Percentiles rank a stretch among this genome's conserved stretches.
These are phyloP conservation scores for Hoplodrina blanda DNA, from an alignment of 2,888 invertebrate species.

Conservation along the genomic window DNA sequence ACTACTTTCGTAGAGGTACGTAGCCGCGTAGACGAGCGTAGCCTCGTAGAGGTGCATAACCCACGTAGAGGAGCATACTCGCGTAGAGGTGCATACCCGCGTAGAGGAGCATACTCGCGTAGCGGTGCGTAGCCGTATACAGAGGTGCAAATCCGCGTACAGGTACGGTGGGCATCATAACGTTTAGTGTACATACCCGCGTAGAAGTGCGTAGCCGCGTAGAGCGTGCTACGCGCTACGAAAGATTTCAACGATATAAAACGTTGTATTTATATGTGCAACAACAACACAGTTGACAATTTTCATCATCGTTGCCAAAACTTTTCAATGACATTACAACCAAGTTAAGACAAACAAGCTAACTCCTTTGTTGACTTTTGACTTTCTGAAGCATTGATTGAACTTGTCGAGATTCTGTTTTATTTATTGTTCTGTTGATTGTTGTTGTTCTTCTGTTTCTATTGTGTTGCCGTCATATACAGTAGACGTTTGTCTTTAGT, in stretches of 20 bases:
- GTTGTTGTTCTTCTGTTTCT: constrained; percentile 38
- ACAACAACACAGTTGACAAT: neutral
- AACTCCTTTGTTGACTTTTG: constrained; percentile 45
- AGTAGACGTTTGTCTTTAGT: constrained; percentile 16
- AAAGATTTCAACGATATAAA: constrained; percentile 16
- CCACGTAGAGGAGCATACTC: constrained; percentile 14
- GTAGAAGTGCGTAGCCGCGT: constrained; percentile 50
- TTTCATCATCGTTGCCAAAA: constrained; percentile 23
- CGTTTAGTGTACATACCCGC: neutral
- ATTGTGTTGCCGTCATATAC: constrained; percentile 12
- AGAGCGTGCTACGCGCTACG: constrained; percentile 21
- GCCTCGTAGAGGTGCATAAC: constrained; percentile 42
- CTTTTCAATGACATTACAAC: constrained; percentile 41
- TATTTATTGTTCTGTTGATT: constrained; percentile 39
- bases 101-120: constrained; percentile 7
- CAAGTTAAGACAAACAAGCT: constrained; percentile 35
- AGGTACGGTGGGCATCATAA: no score
- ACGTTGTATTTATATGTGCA: neutral
- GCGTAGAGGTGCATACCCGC: neutral
- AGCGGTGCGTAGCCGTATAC: neutral
- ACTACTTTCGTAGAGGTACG: constrained; percentile 22
- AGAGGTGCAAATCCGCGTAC: neutral
- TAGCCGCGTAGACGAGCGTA: no score
- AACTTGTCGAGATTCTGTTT: constrained; percentile 28
- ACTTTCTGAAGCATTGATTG: constrained; percentile 41